These are phyloP conservation scores for Florisuga fusca DNA, from an alignment of 2,797 vertebrate genomes.

Conservation along the genomic window DNA sequence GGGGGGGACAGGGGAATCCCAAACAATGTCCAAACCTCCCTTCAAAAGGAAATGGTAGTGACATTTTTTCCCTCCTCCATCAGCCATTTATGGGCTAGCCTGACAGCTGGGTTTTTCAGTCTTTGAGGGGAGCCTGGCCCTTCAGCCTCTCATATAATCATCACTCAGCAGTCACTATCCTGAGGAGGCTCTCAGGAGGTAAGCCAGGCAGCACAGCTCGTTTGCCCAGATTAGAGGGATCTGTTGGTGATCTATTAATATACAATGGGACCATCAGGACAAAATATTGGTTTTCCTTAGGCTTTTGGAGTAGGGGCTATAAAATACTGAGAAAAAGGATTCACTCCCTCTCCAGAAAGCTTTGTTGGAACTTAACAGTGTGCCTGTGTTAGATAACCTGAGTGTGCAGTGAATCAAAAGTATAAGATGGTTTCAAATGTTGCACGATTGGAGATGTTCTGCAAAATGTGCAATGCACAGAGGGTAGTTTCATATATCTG, in stretches of 20 bases:
- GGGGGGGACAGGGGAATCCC: background rate
- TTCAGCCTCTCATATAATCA: rapidly evolving
- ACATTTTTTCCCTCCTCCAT: background rate
- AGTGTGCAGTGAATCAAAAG: background rate
- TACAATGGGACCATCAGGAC: background rate
- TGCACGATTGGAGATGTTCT: background rate
- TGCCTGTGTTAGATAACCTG: background rate
- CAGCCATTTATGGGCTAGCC: background rate
- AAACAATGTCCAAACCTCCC: background rate
- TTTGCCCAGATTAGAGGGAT: background rate
- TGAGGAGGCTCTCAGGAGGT: background rate
- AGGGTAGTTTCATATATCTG: background rate
- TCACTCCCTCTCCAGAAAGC: background rate
- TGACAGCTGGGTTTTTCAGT: rapidly evolving
- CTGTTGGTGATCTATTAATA: background rate
- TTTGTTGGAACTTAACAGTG: background rate
- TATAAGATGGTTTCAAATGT: background rate
- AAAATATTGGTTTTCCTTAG: background rate
- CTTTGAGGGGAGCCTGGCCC: rapidly evolving
- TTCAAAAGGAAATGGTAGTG: rapidly evolving
- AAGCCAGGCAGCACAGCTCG: rapidly evolving
- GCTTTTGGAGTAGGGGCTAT: background rate
- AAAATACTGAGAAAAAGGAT: background rate
- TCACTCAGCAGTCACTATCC: background rate
- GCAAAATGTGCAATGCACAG: background rate